These are phyloP conservation scores for Corythaixoides concolor DNA, from an alignment of 2,113 vertebrate species.

Conservation along the genomic window DNA sequence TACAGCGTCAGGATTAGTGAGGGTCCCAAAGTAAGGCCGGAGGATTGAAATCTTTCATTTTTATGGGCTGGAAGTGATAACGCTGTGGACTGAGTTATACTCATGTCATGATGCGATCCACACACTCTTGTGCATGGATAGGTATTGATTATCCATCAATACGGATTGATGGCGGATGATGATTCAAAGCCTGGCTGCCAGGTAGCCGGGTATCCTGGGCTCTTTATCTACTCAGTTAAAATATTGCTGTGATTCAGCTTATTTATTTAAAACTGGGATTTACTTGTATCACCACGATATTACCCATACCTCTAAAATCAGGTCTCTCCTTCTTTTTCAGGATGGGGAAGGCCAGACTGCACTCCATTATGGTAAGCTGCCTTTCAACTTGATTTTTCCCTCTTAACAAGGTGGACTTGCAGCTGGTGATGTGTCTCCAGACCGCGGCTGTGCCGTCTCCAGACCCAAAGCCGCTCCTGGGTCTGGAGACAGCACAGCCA, in stretches of 20 bases:
- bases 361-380: slow-evolving; percentile 94
- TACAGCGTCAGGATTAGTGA: neutral
- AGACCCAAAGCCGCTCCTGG: neutral
- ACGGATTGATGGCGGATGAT: neutral
- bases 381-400: neutral
- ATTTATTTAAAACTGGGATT: neutral
- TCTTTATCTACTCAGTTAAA: slow-evolving; percentile 18
- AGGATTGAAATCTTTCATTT: slow-evolving; percentile 30
- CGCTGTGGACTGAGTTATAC: slow-evolving; percentile 1
- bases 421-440: neutral
- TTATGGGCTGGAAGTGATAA: slow-evolving; percentile 29
- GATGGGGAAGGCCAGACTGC: slow-evolving; percentile 97
- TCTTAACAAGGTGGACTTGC: neutral
- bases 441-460: neutral
- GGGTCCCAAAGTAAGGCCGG: neutral
- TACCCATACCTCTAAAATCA: slow-evolving; percentile 36
- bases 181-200: slow-evolving; percentile 8
- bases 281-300: neutral
- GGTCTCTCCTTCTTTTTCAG: slow-evolving; percentile 77
- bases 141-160: slow-evolving; percentile 31
- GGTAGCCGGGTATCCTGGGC: neutral
- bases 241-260: neutral
- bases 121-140: neutral
- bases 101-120: neutral
- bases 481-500: too few species aligned